A percentile compares a stretch with the other conserved stretches of the same genome.
phyloP scores from a whole-genome alignment of 2,113 vertebrate species.

The Perca schrenkii region DNA sequence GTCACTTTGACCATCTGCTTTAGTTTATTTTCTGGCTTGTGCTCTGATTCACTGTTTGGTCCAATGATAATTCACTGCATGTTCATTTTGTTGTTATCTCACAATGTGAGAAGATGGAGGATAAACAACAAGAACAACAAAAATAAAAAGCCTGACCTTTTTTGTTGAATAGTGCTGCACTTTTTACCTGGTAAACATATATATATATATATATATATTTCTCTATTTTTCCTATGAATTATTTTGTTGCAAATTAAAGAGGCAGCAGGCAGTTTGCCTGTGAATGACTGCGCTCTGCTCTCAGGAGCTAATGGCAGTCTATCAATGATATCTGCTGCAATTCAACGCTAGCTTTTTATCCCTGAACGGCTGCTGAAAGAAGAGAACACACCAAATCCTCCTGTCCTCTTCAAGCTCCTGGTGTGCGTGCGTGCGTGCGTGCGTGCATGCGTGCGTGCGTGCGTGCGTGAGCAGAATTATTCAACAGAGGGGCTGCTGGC shows the following conservation, averaged over 20 bases:
- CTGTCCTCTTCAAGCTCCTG: slow-evolving; percentile 3
- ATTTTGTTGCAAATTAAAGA: background rate
- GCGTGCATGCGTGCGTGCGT: slow-evolving; percentile 16
- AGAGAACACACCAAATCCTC: slow-evolving; percentile 43
- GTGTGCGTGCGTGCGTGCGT: slow-evolving; percentile 10
- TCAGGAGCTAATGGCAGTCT: slow-evolving; percentile 36
- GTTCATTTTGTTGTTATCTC: slow-evolving; percentile 18
- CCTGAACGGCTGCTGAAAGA: slow-evolving; percentile 35
- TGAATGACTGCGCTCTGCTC: slow-evolving; percentile 18
- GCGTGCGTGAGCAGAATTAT: slow-evolving; percentile 37
- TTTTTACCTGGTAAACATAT: background rate
- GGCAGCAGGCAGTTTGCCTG: slow-evolving; percentile 1
- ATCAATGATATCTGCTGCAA: slow-evolving; percentile 48
- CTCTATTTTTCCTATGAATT: background rate
- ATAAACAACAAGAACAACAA: background rate
- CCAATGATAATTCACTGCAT: slow-evolving; percentile 22
- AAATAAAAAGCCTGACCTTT: background rate
- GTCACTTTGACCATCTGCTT: slow-evolving; percentile 57
- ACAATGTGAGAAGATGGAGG: background rate
- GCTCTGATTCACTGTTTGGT: slow-evolving; percentile 12
- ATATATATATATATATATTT: background rate
- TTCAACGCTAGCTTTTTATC: slow-evolving; percentile 49
- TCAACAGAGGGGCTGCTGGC: slow-evolving; percentile 25
- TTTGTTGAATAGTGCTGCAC: background rate
- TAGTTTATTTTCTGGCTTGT: slow-evolving; percentile 21